Evolutionary conservation across 2,888 invertebrate species (phyloP), one percentile per base, ranked within the genome.

Genomic region (Monopis laevigella): DNA sequence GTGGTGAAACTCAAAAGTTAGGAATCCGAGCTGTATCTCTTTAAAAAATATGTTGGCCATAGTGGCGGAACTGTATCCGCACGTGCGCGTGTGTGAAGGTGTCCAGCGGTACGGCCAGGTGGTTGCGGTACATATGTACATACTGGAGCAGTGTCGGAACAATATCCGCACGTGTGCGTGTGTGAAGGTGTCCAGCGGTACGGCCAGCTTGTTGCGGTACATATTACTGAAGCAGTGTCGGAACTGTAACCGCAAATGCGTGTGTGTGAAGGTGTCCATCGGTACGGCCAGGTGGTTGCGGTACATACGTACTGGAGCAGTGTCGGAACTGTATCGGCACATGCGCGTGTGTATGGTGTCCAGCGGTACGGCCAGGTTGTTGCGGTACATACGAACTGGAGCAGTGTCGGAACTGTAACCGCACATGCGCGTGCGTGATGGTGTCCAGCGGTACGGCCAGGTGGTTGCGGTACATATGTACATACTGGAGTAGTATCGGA

Each of bases 381-480:
- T n/a, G n/a, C n/a, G n/a, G n/a, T n/a, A n/a, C n/a, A n/a, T n/a
- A 84, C 88, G 86, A 70, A 92, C 93, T 95, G 43, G 96, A 96
- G 62, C 96, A 97, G 70, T 97, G 97, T 24, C 93, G 82, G 62
- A 93, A 95, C 70, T 97, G 95, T 51, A 97, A 86, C 45, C 96
- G 85, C 2, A 96, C 87, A 67, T 96, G 96, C 12, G 95, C 92
- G n/a, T 89, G 88, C 26, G 93, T 90, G 72, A 96, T 96, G 49
- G 90, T 91, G 58, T 97, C 96, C 46, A 96, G 89, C 2, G 96
- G 96, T 41, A 97, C 88, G 4, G 92, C 90, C 46, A 97, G 82
- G 71, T 97, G 97, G 74, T 93, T 93, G 75, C 97, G 97, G 64
- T 97, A 96, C 51, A 96, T n/a, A n/a, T n/a, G n/a, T n/a, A 84